Conservation (phyloP, 2,797 vertebrate species). For the Thripadectes ignobilis region DNA sequence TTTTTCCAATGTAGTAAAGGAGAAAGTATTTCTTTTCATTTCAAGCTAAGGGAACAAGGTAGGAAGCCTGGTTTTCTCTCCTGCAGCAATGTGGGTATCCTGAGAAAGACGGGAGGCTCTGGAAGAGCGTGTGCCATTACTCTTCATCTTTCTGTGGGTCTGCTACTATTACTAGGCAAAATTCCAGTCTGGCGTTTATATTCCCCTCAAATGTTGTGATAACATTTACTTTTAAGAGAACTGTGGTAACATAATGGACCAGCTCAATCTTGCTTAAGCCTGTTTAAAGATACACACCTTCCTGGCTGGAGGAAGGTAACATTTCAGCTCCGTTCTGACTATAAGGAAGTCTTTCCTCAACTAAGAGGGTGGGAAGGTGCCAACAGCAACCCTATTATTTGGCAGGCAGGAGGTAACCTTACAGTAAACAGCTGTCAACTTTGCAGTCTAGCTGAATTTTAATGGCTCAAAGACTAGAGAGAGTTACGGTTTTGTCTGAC, state of each 20-base stretch:
- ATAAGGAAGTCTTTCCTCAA: neutral
- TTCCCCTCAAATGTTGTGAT: neutral
- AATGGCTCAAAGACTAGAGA: constrained; percentile 33
- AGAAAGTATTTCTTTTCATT: neutral
- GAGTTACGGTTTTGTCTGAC: constrained; percentile 8
- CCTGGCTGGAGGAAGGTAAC: neutral
- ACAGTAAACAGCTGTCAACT: constrained; percentile 68
- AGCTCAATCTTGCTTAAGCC: neutral
- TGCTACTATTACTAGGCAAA: neutral
- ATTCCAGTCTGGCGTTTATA: neutral
- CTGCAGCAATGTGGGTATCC: neutral
- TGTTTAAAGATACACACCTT: neutral
- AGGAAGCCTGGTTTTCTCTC: neutral
- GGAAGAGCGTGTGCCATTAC: neutral
- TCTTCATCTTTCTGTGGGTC: neutral
- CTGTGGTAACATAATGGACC: neutral
- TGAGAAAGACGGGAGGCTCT: neutral
- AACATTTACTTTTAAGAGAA: neutral
- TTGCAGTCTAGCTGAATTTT: constrained; percentile 50
- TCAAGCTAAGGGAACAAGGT: neutral
- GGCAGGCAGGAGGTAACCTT: constrained; percentile 63
- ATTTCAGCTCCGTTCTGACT: neutral
- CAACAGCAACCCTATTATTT: constrained; percentile 49
- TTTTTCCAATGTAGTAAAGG: neutral
- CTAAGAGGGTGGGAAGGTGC: constrained; percentile 30